phyloP scores from a whole-genome alignment of 2,888 invertebrate species.

The Nephrotoma flavescens region DNA sequence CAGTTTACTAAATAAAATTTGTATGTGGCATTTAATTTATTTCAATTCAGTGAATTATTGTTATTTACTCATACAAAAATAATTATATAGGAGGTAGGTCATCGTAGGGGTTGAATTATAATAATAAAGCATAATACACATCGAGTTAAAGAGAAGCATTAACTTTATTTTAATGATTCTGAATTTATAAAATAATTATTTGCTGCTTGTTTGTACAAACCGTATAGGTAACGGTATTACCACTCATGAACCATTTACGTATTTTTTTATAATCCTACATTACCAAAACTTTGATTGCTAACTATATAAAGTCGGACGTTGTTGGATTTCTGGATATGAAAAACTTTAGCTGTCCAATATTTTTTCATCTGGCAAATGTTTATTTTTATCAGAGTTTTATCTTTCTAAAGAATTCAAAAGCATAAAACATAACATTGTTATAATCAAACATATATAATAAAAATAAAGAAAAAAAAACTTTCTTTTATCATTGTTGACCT shows the following conservation, averaged over 20 bases:
- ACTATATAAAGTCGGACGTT: not conserved
- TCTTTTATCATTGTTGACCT: not conserved
- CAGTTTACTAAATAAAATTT: no score
- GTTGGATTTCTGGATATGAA: not conserved
- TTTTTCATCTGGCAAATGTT: not conserved
- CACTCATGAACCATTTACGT: no score
- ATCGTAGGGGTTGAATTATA: no score
- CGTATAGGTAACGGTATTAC: no score
- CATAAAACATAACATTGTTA: not conserved
- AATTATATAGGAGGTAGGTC: no score
- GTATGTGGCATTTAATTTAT: no score
- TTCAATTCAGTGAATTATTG: no score
- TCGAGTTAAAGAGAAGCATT: no score
- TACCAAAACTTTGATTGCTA: not conserved
- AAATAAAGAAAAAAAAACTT: not conserved
- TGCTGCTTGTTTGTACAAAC: not conserved
- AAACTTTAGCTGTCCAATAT: not conserved
- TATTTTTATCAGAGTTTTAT: not conserved
- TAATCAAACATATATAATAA: not conserved
- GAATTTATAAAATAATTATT: not conserved
- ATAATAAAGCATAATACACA: no score
- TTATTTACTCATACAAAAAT: no score
- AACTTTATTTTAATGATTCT: not conserved
- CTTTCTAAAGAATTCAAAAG: not conserved
- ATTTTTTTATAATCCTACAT: not conserved